Evolutionary conservation across 2,888 invertebrate species (phyloP).

Genomic region (Troides helena): DNA sequence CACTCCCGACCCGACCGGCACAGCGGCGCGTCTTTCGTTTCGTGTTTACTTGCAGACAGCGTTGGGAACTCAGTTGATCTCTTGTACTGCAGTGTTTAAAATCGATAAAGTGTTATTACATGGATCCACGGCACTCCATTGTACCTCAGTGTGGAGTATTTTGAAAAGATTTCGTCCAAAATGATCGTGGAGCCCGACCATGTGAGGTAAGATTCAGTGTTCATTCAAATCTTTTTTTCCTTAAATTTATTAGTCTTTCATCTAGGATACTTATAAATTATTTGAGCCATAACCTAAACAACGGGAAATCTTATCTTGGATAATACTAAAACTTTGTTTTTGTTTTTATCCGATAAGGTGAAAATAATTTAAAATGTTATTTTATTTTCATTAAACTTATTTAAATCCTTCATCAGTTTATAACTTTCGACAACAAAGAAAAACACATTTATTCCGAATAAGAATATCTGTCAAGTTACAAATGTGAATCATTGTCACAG

Average conservation of each 20-base stretch:
- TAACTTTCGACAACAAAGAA: too few relatives aligned
- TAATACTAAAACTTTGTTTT: too few relatives aligned
- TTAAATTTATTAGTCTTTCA: constrained; percentile 34
- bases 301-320: too few relatives aligned
- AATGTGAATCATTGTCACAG: too few relatives aligned
- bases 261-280: too few relatives aligned
- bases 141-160: constrained; percentile 58
- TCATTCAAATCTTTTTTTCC: constrained; percentile 61
- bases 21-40: constrained; percentile 76
- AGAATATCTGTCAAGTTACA: too few relatives aligned
- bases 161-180: constrained; percentile 72
- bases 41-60: constrained; percentile 71
- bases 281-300: too few relatives aligned
- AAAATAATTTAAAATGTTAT: too few relatives aligned
- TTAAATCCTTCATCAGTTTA: too few relatives aligned
- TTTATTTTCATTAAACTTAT: too few relatives aligned
- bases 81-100: constrained; percentile 56
- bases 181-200: constrained; percentile 80
- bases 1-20: constrained; percentile 74
- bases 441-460: too few relatives aligned
- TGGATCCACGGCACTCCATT: constrained; percentile 64
- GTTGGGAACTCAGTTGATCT: constrained; percentile 64
- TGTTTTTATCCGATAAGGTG: too few relatives aligned
- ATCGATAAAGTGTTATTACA: constrained; percentile 64
- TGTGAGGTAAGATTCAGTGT: constrained; percentile 69